These are phyloP conservation scores for Peromyscus nudipes DNA, from an alignment of 2,797 vertebrate species.

Conservation along the genomic window DNA sequence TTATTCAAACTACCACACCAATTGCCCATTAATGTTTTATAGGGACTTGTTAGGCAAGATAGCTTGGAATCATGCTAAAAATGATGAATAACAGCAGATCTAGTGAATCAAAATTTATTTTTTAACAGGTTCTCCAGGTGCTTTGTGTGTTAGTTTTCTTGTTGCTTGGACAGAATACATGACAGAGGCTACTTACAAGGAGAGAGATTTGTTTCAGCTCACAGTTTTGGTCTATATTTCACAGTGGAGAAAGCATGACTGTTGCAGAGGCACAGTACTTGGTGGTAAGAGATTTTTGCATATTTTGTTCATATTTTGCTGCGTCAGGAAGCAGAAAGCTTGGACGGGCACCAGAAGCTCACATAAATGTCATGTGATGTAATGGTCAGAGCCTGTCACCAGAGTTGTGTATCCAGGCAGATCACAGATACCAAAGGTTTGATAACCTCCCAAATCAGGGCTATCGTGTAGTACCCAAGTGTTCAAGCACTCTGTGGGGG, in stretches of 20 bases:
- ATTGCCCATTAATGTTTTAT: conserved; percentile 3
- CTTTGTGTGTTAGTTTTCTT: neutral
- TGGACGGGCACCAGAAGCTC: neutral
- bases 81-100: neutral
- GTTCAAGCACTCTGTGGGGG: neutral
- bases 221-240: neutral
- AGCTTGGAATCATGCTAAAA: neutral
- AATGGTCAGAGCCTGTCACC: neutral
- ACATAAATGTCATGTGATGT: neutral
- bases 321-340: neutral
- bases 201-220: neutral
- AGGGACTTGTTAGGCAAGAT: neutral
- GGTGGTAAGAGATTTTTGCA: neutral
- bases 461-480: neutral
- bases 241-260: neutral
- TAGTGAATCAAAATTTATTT: neutral
- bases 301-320: neutral
- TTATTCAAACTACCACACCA: neutral
- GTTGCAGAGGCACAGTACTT: neutral
- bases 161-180: neutral
- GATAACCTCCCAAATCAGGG: neutral
- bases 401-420: neutral
- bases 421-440: neutral
- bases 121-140: conserved; percentile 13
- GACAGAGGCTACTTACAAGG: neutral